These are phyloP conservation scores for Arctopsyche grandis DNA, from an alignment of 1,140 invertebrate species.

Conservation along the genomic window DNA sequence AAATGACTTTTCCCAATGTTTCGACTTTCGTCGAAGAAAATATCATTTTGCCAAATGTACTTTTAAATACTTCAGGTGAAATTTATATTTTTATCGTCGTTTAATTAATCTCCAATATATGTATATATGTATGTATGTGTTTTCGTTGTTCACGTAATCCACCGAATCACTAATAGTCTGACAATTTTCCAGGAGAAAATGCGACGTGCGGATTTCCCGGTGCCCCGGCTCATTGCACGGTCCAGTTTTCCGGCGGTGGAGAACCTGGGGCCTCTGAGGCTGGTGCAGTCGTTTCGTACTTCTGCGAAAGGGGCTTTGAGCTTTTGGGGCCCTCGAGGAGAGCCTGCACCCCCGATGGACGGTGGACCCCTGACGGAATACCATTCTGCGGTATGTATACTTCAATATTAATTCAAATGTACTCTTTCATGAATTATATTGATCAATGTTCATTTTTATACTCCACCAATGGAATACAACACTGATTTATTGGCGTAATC, in stretches of 20 bases:
- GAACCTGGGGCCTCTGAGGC: slow-evolving; percentile 68
- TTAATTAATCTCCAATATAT: no score
- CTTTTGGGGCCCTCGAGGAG: slow-evolving; percentile 85
- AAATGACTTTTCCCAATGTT: no score
- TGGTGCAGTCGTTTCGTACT: slow-evolving; percentile 84
- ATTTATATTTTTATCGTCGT: no score
- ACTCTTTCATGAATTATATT: no score
- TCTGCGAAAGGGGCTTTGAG: slow-evolving; percentile 91
- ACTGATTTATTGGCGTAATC: no score
- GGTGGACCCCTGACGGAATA: slow-evolving; percentile 91
- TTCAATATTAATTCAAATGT: not conserved
- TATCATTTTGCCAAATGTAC: no score
- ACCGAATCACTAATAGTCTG: no score
- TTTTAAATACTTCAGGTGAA: no score
- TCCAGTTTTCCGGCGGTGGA: slow-evolving; percentile 78
- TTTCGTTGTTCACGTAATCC: no score
- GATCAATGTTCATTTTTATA: not conserved
- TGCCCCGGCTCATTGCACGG: slow-evolving; percentile 86
- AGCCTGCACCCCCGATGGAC: slow-evolving; percentile 78
- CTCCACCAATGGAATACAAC: not conserved
- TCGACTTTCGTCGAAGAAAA: no score
- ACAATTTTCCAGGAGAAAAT: not conserved
- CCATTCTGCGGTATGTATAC: slow-evolving; percentile 91
- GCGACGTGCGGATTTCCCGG: slow-evolving; percentile 85
- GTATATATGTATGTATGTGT: no score